Base-by-base conservation (phyloP, 1,140 invertebrate species). In the Pseudomyrmex cubaensis region DNA sequence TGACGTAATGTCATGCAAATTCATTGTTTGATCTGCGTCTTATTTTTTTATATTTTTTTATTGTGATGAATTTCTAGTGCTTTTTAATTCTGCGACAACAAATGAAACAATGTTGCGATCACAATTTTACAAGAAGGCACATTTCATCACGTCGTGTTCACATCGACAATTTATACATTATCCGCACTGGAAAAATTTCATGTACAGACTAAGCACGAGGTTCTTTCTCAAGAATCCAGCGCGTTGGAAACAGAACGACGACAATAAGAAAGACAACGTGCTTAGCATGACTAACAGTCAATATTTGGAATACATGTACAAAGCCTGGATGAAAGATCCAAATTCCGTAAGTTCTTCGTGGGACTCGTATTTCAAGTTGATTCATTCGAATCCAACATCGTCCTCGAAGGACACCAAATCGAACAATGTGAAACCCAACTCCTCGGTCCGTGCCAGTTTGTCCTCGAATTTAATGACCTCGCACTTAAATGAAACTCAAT, bases 301-400 rank as follows among this genome's bases (percentile, higher is more conserved):
- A 22, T 93, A 92, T 54, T 78, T 93, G 22, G 90, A 93, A 4
- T n/a, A 90, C 7, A 76, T 92, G 13, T 91, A 93, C 57, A 73
- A 84, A 0, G 17, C 25, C 0, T 93, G 92, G 92, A 44, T 67
- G 1, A 84, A 87, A 8, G 73, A 93, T 48, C 74, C 69, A 8
- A 86, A 83, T 0, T 92, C 91, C 0, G 91, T 93, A 2, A 80
- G 59, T 15, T 8, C 70, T 80, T 94, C 94, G 0, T 95, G 95
- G 95, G 92, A 94, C 50, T 73, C 86, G 4, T 94, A 94, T 75
- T 95, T 95, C 84, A 77, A 73, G 54, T 90, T 92, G 48, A 93
- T 94, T 35, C 35, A 35, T 35, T 35, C 35, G 35, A 35, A 35
- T 35, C 35, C 35, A 7, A 35, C 35, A 35, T 35, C 5, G 35